phyloP scores from a whole-genome alignment of 2,888 invertebrate species.

The Pollenia amentaria region DNA sequence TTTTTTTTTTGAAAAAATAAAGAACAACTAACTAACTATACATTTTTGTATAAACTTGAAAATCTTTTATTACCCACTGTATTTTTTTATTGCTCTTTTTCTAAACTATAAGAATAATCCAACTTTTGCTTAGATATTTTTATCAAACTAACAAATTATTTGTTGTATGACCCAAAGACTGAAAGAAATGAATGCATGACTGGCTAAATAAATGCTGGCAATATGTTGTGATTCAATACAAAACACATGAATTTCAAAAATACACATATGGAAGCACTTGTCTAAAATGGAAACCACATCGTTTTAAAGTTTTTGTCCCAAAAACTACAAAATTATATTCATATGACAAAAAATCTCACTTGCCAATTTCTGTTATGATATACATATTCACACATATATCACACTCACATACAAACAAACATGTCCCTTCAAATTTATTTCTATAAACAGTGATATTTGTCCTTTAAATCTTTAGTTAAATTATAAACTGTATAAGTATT shows the following conservation, averaged over 20 bases:
- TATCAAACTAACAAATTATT: slow-evolving; percentile 36
- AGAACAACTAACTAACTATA: no score
- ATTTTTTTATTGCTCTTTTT: not conserved
- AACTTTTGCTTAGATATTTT: slow-evolving; percentile 38
- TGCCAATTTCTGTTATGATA: slow-evolving; percentile 39
- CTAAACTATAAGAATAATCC: no score
- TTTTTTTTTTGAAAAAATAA: slow-evolving; percentile 6
- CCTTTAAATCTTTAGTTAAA: not conserved
- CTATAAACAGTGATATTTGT: slow-evolving; percentile 12
- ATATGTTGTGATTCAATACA: not conserved
- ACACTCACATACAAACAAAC: not conserved
- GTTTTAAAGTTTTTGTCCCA: slow-evolving; percentile 16
- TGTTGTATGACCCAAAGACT: not conserved
- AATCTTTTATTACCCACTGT: no score
- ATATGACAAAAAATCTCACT: slow-evolving; percentile 40
- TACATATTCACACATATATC: no score
- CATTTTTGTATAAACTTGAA: no score
- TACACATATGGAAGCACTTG: not conserved
- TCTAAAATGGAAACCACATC: slow-evolving; percentile 15
- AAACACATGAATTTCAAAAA: not conserved
- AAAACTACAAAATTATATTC: slow-evolving; percentile 4
- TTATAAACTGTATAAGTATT: not conserved
- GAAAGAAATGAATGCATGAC: slow-evolving; percentile 11
- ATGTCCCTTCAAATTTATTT: not conserved
- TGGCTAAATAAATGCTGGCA: slow-evolving; percentile 6